A percentile compares a stretch with the other conserved stretches of the same genome.
Conservation (phyloP, 2,113 vertebrate species). For the Ramphastos sulfuratus region DNA sequence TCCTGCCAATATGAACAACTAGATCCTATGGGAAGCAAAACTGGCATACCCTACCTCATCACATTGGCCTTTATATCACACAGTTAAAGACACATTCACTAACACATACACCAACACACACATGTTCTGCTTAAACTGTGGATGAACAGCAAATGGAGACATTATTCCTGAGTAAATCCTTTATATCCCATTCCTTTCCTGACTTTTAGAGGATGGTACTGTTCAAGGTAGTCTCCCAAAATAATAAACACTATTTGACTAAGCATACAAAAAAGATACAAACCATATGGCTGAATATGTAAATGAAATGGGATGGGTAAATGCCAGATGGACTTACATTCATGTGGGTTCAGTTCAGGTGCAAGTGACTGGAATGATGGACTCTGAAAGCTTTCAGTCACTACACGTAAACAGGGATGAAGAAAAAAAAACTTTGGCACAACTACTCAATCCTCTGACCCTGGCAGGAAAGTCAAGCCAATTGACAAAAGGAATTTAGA, state of each 20-base stretch:
- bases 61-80: background rate
- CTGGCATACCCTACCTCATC: background rate
- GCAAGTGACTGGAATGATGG: constrained; percentile 23
- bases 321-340: constrained; percentile 43
- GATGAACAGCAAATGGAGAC: background rate
- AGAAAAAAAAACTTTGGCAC: constrained; percentile 11
- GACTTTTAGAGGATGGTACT: background rate
- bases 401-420: constrained; percentile 5
- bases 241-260: background rate
- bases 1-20: constrained; percentile 53
- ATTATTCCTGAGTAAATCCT: background rate
- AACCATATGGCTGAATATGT: background rate
- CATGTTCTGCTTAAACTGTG: background rate
- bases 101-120: background rate
- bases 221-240: background rate
- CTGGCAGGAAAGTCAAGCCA: background rate
- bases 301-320: constrained; percentile 8
- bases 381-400: constrained; percentile 56
- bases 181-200: background rate
- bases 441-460: background rate
- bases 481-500: constrained; percentile 27
- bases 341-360: constrained; percentile 19
- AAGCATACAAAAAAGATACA: background rate
- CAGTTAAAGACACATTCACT: background rate
- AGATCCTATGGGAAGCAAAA: constrained; percentile 30